A percentile compares a stretch with the other conserved stretches of the same genome.
Conservation (phyloP, 2,888 invertebrate species). For the Callinectes sapidus region DNA sequence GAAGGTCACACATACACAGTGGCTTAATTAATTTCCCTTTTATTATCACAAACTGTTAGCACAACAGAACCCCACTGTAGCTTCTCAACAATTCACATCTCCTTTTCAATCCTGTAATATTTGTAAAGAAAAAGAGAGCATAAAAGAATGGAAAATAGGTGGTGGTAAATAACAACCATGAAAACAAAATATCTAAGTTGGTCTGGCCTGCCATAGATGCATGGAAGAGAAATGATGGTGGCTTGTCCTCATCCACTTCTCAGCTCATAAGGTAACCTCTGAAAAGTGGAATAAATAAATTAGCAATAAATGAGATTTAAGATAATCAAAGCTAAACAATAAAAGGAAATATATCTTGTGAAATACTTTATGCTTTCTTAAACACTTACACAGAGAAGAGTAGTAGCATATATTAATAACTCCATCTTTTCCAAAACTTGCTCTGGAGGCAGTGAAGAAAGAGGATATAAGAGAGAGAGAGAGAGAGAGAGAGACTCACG, state of each 20-base stretch:
- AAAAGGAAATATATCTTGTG: neutral
- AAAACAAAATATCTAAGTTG: neutral
- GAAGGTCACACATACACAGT: neutral
- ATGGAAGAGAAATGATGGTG: neutral
- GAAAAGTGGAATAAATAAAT: neutral
- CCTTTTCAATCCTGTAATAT: neutral
- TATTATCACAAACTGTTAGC: slow-evolving; percentile 8
- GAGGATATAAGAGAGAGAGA: slow-evolving; percentile 14
- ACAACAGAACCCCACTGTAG: neutral
- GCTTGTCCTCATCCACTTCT: slow-evolving; percentile 22
- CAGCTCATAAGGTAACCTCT: slow-evolving; percentile 63
- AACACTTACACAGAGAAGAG: neutral
- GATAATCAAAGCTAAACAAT: neutral
- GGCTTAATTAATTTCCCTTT: neutral
- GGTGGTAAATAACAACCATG: neutral
- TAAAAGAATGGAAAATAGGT: neutral
- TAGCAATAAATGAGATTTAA: neutral
- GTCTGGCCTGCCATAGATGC: neutral
- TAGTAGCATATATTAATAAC: neutral
- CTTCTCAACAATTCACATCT: neutral
- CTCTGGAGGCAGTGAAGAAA: neutral
- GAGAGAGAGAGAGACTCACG: slow-evolving; percentile 67
- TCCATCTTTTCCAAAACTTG: neutral
- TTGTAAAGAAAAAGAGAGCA: neutral
- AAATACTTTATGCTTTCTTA: neutral